A percentile compares a stretch with the other conserved stretches of the same genome.
Conservation (phyloP, 2,888 invertebrate species). For the Heliconius hortense region DNA sequence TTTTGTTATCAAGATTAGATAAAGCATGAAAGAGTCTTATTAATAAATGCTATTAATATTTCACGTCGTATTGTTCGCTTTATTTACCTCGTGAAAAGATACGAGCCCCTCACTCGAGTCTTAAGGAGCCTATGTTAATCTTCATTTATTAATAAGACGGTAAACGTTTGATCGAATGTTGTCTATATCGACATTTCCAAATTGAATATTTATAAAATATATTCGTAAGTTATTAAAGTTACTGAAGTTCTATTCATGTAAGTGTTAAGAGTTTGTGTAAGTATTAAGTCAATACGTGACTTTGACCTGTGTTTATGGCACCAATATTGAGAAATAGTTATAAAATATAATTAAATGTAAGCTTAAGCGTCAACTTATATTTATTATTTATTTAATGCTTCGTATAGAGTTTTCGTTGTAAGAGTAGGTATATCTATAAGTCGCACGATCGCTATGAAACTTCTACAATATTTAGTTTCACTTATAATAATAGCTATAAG, state of each 20-base stretch:
- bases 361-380: constrained; percentile 30
- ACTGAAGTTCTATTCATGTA: constrained; percentile 30
- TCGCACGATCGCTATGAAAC: background rate
- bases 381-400: constrained; percentile 19
- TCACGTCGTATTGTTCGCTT: background rate
- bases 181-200: constrained; percentile 30
- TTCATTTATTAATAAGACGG: constrained; percentile 18
- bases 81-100: background rate
- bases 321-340: constrained; percentile 42
- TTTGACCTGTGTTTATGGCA: constrained; percentile 45
- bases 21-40: constrained; percentile 3
- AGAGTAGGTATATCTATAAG: background rate
- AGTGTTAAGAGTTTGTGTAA: constrained; percentile 35
- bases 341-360: constrained; percentile 27
- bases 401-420: constrained; percentile 8
- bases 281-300: constrained; percentile 37
- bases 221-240: constrained; percentile 31
- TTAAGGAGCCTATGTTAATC: background rate
- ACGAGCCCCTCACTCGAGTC: background rate
- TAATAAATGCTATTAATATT: constrained; percentile 16
- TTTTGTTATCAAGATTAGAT: constrained; percentile 16
- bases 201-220: constrained; percentile 32
- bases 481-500: background rate
- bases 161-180: constrained; percentile 25
- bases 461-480: background rate